Conservation (phyloP, 2,888 invertebrate genomes). For the Vannuccia rotundouncinata region DNA sequence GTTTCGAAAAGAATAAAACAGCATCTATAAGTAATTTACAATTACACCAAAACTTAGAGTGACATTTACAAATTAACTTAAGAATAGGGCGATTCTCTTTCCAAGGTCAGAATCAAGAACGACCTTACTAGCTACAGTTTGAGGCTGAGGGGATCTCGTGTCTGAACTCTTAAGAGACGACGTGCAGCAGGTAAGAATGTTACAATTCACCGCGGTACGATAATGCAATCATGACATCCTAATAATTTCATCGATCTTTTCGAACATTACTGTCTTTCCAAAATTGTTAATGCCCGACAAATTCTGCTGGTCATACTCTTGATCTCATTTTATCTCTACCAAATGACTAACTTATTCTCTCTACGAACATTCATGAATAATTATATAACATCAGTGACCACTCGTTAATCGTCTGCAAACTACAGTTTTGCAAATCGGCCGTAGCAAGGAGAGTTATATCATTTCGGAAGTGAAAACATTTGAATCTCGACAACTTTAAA, state of each 20-base stretch:
- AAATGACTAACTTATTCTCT: neutral
- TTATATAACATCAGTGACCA: neutral
- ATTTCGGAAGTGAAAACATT: neutral
- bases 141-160: no score
- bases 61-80: no score
- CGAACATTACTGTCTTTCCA: neutral
- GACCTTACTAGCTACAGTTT: no score
- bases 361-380: neutral
- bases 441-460: neutral
- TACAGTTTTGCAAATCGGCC: neutral
- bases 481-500: neutral
- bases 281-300: neutral
- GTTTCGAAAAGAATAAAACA: no score
- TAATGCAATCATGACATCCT: no score
- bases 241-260: neutral
- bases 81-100: no score
- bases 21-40: no score
- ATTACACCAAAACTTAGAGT: no score
- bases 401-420: neutral
- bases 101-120: no score
- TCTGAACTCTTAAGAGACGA: no score
- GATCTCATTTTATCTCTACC: neutral
- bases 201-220: no score
- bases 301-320: neutral
- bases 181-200: no score